These are phyloP conservation scores for Luffia ferchaultella DNA, from an alignment of 2,888 invertebrate genomes.

Conservation along the genomic window DNA sequence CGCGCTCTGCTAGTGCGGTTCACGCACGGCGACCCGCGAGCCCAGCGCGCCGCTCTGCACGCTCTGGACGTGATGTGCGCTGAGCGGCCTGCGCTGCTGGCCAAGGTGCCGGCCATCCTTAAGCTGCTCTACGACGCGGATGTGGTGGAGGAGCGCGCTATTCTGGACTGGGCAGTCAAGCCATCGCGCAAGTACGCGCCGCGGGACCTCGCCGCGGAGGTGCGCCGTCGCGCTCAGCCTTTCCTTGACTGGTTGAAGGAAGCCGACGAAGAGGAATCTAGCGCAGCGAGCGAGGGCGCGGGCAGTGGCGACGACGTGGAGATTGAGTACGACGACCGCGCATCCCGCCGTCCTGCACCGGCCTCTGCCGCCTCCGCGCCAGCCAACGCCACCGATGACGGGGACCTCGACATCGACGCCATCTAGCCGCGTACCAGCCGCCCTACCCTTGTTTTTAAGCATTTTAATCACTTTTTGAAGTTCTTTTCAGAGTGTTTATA, in stretches of 20 bases:
- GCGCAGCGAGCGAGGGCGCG: conserved; percentile 69
- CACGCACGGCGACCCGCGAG: conserved; percentile 81
- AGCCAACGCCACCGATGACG: conserved; percentile 69
- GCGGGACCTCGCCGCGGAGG: conserved; percentile 90
- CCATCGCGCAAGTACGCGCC: conserved; percentile 94
- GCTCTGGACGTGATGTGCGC: conserved; percentile 94
- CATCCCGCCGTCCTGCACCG: conserved; percentile 68
- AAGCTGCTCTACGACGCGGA: conserved; percentile 95
- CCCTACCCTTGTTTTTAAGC: background rate
- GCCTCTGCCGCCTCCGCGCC: conserved; percentile 27
- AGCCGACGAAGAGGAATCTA: conserved; percentile 92
- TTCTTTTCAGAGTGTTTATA: background rate
- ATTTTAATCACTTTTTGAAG: background rate
- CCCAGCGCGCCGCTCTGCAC: conserved; percentile 91
- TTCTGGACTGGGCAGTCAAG: conserved; percentile 96
- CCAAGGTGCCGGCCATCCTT: conserved; percentile 87
- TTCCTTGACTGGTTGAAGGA: conserved; percentile 97
- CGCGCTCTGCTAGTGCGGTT: conserved; percentile 83
- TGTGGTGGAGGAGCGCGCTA: conserved; percentile 92
- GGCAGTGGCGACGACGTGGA: conserved; percentile 43
- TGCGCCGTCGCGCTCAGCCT: conserved; percentile 90
- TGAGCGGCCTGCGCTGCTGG: conserved; percentile 80
- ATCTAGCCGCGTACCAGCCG: conserved; percentile 65
- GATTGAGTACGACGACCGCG: conserved; percentile 92
- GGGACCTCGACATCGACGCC: conserved; percentile 92